Conservation (phyloP, 2,888 invertebrate genomes). For the Patella pellucida region DNA sequence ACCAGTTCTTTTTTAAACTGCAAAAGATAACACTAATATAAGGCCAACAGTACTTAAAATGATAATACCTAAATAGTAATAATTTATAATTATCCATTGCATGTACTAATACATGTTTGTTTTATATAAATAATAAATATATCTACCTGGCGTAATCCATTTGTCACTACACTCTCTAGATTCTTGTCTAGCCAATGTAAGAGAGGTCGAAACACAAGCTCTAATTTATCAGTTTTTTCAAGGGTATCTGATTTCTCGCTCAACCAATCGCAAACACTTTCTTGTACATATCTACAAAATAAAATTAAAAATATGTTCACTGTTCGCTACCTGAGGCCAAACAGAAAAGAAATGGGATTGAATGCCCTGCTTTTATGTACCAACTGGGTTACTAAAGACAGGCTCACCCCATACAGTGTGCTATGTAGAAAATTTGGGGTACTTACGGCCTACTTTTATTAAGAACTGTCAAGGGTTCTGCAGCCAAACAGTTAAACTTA, state of each 20-base stretch:
- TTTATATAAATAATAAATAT: too few species aligned
- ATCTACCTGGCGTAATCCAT: constrained; percentile 67
- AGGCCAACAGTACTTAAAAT: background rate
- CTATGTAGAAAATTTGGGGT: too few species aligned
- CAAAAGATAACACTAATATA: constrained; percentile 21
- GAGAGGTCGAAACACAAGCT: constrained; percentile 68
- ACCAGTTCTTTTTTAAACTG: constrained; percentile 61
- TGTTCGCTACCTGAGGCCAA: background rate
- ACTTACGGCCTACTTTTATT: too few species aligned
- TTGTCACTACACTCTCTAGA: constrained; percentile 68
- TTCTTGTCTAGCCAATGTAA: constrained; percentile 70
- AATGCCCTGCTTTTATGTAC: background rate
- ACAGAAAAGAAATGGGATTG: background rate
- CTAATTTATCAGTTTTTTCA: constrained; percentile 46
- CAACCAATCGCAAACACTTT: constrained; percentile 53
- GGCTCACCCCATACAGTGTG: too few species aligned
- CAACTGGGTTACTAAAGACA: too few species aligned
- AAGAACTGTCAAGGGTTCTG: too few species aligned
- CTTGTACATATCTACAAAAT: constrained; percentile 50
- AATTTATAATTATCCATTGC: too few species aligned
- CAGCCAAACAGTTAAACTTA: background rate
- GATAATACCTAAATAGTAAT: background rate
- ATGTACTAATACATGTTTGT: too few species aligned
- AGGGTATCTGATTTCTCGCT: constrained; percentile 43
- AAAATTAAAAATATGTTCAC: background rate